Base-by-base conservation (phyloP, 1,140 invertebrate genomes). In the Apis florea region DNA sequence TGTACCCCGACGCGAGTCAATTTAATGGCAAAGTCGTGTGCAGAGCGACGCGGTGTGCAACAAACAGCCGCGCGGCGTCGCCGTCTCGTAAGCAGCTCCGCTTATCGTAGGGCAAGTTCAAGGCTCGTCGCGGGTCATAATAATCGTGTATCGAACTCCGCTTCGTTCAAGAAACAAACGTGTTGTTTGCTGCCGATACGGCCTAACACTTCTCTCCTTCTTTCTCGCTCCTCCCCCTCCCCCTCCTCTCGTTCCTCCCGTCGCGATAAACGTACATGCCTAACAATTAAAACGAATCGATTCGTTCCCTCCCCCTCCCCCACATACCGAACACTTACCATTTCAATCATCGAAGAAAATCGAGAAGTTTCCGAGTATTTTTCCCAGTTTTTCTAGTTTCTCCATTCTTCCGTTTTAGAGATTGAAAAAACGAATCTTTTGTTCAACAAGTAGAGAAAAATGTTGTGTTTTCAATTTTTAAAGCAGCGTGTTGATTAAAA, bases 101-200 rank as follows among this genome's bases (percentile, higher is more conserved):
- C 90, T 93, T 93, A 92, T 92, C 91, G 90, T 92, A 92, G 92
- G 90, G 90, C 93, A 94, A 93, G 93, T 94, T 94, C 93, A 94
- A 94, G 93, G 93, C 91, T 91, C 90, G 88, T 88, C 89, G 88
- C 90, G 92, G 92, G 91, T 93, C 92, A 91, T 90, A 92, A 92
- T 91, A 93, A 93, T 92, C 92, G 88, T 89, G 85, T 90, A 89
- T 91, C 90, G 90, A 90, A 91, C 90, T 90, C 85, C 85, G 85
- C 82, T 87, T 80, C 87, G 86, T 88, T 86, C 88, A 82, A 40
- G 89, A 91, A 92, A 90, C 89, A 90, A 89, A 90, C 88, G 88
- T 88, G 86, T 90, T 88, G 86, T 91, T 89, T 90, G 88, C 82
- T 70, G 84, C 40, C 85, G 86, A 89, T 83, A 85, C 76, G 66